phyloP scores from a whole-genome alignment of 1,140 invertebrate genomes.

The Bombus haemorrhoidalis region DNA sequence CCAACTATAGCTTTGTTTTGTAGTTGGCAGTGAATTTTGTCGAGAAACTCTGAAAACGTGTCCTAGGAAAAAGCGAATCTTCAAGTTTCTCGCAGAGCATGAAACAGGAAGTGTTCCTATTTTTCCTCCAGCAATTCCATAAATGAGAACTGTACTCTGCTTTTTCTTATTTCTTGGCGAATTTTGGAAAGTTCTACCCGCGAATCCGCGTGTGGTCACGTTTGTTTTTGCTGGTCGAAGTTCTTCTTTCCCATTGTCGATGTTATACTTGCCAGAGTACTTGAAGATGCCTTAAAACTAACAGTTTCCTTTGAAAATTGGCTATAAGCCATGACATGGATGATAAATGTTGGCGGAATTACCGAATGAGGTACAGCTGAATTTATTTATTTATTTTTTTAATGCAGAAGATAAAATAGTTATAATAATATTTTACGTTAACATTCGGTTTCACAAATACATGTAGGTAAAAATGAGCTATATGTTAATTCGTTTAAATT shows the following conservation, averaged over 20 bases:
- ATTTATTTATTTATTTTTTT: not conserved
- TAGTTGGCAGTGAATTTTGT: not conserved
- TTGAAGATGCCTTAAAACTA: not conserved
- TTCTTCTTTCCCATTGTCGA: not conserved
- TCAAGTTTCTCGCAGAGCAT: not conserved
- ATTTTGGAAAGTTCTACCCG: not conserved
- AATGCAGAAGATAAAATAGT: too few species aligned
- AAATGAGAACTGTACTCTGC: not conserved
- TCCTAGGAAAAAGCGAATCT: constrained; percentile 5
- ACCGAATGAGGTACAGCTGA: not conserved
- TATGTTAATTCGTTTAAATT: too few species aligned
- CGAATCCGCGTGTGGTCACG: not conserved
- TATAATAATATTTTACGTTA: not conserved
- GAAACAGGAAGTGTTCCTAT: constrained; percentile 2
- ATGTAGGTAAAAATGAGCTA: too few species aligned
- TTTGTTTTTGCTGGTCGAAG: not conserved
- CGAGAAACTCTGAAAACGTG: not conserved
- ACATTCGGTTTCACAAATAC: too few species aligned
- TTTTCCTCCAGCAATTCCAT: constrained; percentile 2
- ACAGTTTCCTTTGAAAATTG: not conserved
- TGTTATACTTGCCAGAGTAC: not conserved
- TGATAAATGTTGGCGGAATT: not conserved
- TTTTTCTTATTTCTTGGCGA: not conserved
- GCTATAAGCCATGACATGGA: too few species aligned
- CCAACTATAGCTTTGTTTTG: not conserved